phyloP scores from a whole-genome alignment of 1,140 invertebrate species.

The Eurosta solidaginis region DNA sequence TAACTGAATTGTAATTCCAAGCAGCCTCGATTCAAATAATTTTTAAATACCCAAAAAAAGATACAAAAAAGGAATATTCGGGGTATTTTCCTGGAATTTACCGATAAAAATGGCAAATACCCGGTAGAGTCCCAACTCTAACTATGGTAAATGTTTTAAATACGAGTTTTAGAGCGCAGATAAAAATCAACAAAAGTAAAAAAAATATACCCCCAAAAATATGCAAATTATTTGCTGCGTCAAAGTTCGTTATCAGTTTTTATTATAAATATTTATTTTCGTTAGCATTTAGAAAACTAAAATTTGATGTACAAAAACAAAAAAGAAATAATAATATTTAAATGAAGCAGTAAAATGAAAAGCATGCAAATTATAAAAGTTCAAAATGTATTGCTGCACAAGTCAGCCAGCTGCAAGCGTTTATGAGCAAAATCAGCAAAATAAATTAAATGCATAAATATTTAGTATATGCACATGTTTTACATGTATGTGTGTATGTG shows the following conservation, averaged over 20 bases:
- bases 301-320: neutral
- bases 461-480: neutral
- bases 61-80: too few species aligned
- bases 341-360: neutral
- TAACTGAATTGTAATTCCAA: too few species aligned
- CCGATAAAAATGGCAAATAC: too few species aligned
- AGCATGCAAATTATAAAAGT: neutral
- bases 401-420: neutral
- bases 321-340: neutral
- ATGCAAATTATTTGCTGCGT: conserved; percentile 7
- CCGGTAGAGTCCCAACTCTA: too few species aligned
- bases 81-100: too few species aligned
- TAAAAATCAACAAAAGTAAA: neutral
- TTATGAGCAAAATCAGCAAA: neutral
- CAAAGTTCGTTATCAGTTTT: neutral
- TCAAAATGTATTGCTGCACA: neutral
- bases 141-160: too few species aligned
- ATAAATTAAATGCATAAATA: neutral
- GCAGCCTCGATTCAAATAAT: too few species aligned
- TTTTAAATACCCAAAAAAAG: too few species aligned
- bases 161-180: too few species aligned
- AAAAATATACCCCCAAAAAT: conserved; percentile 1
- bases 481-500: neutral
- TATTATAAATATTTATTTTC: neutral
- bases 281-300: neutral